These are phyloP conservation scores for Hydrolagus affinis DNA, from an alignment of 2,113 vertebrate species.

Conservation along the genomic window DNA sequence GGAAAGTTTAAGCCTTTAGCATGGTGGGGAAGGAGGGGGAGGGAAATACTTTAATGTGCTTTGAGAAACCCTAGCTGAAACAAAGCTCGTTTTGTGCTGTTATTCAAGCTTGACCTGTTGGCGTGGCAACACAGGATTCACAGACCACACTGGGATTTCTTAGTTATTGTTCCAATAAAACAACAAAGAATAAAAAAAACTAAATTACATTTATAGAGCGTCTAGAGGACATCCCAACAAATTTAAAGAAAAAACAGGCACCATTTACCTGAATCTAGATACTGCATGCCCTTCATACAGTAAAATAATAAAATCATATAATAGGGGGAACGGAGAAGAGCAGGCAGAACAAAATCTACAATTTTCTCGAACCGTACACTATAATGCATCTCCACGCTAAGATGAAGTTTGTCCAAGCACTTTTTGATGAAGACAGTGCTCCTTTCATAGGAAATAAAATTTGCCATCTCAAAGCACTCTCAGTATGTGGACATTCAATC, in stretches of 20 bases:
- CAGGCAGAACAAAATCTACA: background rate
- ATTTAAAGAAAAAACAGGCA: too few species aligned
- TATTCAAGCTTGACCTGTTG: slow-evolving; percentile 10
- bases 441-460: background rate
- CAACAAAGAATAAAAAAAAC: too few species aligned
- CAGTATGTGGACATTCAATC: too few species aligned
- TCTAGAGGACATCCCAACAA: too few species aligned
- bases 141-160: background rate
- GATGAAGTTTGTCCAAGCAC: background rate
- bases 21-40: background rate
- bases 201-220: too few species aligned
- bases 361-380: background rate
- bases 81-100: background rate
- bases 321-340: background rate
- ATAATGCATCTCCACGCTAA: background rate
- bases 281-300: too few species aligned
- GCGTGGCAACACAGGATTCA: background rate
- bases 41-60: background rate
- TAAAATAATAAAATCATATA: background rate
- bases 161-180: background rate
- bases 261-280: too few species aligned
- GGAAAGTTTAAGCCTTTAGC: background rate
- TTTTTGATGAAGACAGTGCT: background rate
- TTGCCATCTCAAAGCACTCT: background rate
- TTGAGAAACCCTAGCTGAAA: background rate